Evolutionary conservation across 2,888 invertebrate genomes (phyloP).

Genomic region (Drosophila borealis): DNA sequence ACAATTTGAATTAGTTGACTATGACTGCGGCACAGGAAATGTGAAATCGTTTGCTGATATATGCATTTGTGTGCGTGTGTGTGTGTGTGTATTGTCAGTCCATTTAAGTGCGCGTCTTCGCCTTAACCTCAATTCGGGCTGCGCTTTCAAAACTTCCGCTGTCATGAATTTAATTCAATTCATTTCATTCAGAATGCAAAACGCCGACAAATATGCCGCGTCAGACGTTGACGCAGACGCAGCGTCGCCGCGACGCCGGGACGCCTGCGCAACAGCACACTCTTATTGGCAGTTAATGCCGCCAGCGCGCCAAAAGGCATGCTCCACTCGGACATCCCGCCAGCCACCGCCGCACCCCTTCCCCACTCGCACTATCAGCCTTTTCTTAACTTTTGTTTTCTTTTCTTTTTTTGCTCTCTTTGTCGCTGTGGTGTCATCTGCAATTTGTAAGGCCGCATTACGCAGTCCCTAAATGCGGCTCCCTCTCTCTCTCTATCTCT

Average conservation of each 20-base stretch:
- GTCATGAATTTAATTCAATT: constrained; percentile 55
- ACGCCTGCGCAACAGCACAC: constrained; percentile 60
- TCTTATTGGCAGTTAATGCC: constrained; percentile 58
- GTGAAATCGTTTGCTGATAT: constrained; percentile 12
- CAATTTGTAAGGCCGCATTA: constrained; percentile 68
- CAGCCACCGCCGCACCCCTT: background rate
- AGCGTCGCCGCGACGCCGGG: constrained; percentile 53
- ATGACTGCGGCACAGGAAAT: constrained; percentile 41
- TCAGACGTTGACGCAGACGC: constrained; percentile 53
- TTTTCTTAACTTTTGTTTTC: background rate
- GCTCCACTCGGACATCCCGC: constrained; percentile 22
- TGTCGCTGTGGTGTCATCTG: constrained; percentile 54
- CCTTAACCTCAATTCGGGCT: constrained; percentile 52
- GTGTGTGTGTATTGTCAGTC: constrained; percentile 16
- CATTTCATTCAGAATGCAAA: constrained; percentile 63
- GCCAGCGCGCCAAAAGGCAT: constrained; percentile 48
- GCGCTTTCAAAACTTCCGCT: constrained; percentile 70
- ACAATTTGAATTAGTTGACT: constrained; percentile 29
- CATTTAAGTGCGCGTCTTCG: constrained; percentile 40
- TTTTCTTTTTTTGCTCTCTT: constrained; percentile 16
- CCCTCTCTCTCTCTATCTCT: background rate
- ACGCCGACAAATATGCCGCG: constrained; percentile 58
- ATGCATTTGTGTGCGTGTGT: background rate
- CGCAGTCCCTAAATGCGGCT: constrained; percentile 3
- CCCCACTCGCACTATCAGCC: background rate